A percentile compares a stretch with the other conserved stretches of the same genome.
phyloP scores from a whole-genome alignment of 2,113 vertebrate species.

The Xiphophorus maculatus region DNA sequence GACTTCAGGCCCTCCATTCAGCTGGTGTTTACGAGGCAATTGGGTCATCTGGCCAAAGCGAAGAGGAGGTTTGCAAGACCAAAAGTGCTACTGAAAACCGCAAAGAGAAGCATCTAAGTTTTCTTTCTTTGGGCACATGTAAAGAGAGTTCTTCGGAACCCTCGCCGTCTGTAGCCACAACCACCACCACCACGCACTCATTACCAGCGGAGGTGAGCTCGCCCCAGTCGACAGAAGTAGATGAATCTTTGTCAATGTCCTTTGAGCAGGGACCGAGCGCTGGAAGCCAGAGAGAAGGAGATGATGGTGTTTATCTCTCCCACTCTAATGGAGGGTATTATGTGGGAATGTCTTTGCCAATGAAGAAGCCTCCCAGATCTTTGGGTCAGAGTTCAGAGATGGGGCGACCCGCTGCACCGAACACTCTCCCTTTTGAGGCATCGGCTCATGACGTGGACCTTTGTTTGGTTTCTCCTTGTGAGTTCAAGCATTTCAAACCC shows the following conservation, averaged over 20 bases:
- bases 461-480: slow-evolving; percentile 94
- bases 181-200: slow-evolving; percentile 78
- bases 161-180: slow-evolving; percentile 81
- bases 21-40: slow-evolving; percentile 57
- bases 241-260: slow-evolving; percentile 92
- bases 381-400: slow-evolving; percentile 69
- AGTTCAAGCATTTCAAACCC: slow-evolving; percentile 91
- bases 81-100: slow-evolving; percentile 61
- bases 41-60: slow-evolving; percentile 40
- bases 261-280: slow-evolving; percentile 88
- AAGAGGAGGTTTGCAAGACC: slow-evolving; percentile 34
- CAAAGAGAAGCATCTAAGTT: slow-evolving; percentile 82
- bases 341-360: slow-evolving; percentile 79
- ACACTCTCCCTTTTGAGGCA: slow-evolving; percentile 61
- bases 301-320: slow-evolving; percentile 55
- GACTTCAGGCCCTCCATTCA: slow-evolving; percentile 54
- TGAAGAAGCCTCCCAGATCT: slow-evolving; percentile 79
- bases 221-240: slow-evolving; percentile 95
- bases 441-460: slow-evolving; percentile 90
- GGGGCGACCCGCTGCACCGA: slow-evolving; percentile 57
- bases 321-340: slow-evolving; percentile 70
- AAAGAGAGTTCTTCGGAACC: slow-evolving; percentile 82
- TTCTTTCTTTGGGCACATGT: slow-evolving; percentile 86
- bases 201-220: slow-evolving; percentile 95
- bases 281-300: slow-evolving; percentile 76